These are phyloP conservation scores for Hippolais icterina DNA, from an alignment of 2,113 vertebrate genomes.

Conservation along the genomic window DNA sequence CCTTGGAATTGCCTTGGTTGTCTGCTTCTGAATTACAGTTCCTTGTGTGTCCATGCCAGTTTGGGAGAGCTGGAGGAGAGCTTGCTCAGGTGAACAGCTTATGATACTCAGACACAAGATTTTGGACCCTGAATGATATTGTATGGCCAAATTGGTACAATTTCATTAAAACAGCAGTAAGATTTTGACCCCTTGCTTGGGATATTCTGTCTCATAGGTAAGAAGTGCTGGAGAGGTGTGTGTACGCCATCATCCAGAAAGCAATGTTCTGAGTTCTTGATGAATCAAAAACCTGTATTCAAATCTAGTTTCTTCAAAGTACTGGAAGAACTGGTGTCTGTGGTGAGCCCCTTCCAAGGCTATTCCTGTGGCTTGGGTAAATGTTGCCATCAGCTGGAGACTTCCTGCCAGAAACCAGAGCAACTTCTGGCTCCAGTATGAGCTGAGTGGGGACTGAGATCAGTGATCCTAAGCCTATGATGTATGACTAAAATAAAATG, in stretches of 20 bases:
- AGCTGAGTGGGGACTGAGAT: not conserved
- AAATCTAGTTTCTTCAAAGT: not conserved
- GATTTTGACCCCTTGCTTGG: not conserved
- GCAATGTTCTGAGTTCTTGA: not conserved
- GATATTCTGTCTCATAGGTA: not conserved
- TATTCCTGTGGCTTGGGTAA: not conserved
- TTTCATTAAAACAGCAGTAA: not conserved
- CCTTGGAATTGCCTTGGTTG: not conserved
- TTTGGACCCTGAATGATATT: not conserved
- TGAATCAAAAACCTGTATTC: not conserved
- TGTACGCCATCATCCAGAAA: not conserved
- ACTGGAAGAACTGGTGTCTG: not conserved
- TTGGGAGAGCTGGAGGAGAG: not conserved
- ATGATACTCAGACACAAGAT: not conserved
- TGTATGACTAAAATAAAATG: not conserved
- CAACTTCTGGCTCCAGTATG: not conserved
- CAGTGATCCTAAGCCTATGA: not conserved
- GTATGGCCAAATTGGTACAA: not conserved
- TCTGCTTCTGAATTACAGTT: not conserved
- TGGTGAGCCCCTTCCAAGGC: not conserved
- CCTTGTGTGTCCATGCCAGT: accelerated
- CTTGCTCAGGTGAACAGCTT: not conserved
- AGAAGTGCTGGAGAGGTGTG: not conserved
- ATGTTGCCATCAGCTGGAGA: not conserved
- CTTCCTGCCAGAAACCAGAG: not conserved